A percentile compares a stretch with the other conserved stretches of the same genome.
Evolutionary conservation across 2,888 invertebrate genomes (phyloP).

Genomic region (Perithous albicinctus): DNA sequence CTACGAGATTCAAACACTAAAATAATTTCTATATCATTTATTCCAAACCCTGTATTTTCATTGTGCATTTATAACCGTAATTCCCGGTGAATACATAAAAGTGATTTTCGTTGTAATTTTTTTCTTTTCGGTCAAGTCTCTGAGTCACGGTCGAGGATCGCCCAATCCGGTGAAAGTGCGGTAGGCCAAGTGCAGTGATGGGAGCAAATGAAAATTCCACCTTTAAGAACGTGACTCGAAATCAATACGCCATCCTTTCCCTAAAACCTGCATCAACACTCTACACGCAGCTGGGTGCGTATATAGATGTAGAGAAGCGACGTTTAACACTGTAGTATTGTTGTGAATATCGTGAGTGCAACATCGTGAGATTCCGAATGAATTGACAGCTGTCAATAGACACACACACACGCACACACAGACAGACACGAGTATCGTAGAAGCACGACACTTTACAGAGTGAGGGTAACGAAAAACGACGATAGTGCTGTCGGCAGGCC

Average conservation of each 20-base stretch:
- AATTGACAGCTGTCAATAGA: slow-evolving; percentile 62
- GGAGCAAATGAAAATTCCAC: slow-evolving; percentile 29
- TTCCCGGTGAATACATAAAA: not conserved
- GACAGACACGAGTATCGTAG: slow-evolving; percentile 8
- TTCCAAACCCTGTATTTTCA: not conserved
- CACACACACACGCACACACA: too few relatives aligned
- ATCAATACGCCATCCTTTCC: slow-evolving; percentile 62
- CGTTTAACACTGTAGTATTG: slow-evolving; percentile 36
- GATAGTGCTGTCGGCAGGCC: not conserved
- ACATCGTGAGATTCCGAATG: not conserved
- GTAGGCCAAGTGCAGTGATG: slow-evolving; percentile 2
- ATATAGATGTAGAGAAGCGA: slow-evolving; percentile 21
- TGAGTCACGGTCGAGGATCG: slow-evolving; percentile 22
- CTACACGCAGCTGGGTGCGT: slow-evolving; percentile 23
- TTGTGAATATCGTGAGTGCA: slow-evolving; percentile 31
- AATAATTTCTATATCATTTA: not conserved
- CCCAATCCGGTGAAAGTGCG: slow-evolving; percentile 21
- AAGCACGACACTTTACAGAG: not conserved
- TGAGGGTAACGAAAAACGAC: not conserved
- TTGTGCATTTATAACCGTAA: not conserved
- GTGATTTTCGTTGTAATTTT: too few relatives aligned
- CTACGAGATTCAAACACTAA: not conserved
- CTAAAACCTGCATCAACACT: slow-evolving; percentile 25
- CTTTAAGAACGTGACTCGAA: slow-evolving; percentile 61
- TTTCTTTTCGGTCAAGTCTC: not conserved